Evolutionary conservation across 1,140 invertebrate genomes (phyloP), one percentile per base, ranked within the genome.

Genomic region (Ceratitis capitata): DNA sequence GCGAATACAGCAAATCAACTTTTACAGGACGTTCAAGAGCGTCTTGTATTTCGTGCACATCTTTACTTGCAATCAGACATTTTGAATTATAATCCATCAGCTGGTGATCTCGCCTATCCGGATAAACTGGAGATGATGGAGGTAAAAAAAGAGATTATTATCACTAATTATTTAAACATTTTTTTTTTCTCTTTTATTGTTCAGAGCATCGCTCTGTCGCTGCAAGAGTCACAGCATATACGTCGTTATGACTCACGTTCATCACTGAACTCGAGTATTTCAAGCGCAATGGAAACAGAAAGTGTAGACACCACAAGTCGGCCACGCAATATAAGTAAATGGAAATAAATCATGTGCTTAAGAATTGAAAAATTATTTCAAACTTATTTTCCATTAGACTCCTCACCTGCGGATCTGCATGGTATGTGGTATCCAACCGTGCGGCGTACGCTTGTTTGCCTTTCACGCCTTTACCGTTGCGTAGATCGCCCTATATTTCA

Each of bases 341-440:
- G 2, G n/a, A 84, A 42, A 35, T 23, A 26, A n/a, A 23, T 39
- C 35, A 23, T 29, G 0, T 61, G 1, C 35, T 5, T 32, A 39
- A 32, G 9, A 14, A 39, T 12, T 74, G n/a, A n/a, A 82, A 83
- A 14, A 49, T 23, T 83, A 26, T 23, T n/a, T 12, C 2, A 53
- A 16, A 32, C 6, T 53, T 32, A 10, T 58, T n/a, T 86, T 74
- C 45, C n/a, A n/a, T n/a, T 69, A 94, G 95, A 94, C 88, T 98
- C 97, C 1, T 98, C 97, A 0, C 97, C 98, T 0, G 98, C 98
- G 32, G 98, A 99, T 93, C 93, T 99, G 10, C 99, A 99, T 92
- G 99, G 98, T 1, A 99, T 99, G 98, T 99, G 99, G 99, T 99
- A 99, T 93, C 99, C 99, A 0, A 98, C 97, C 0, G 98, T 99